Evolutionary conservation across 2,888 invertebrate species (phyloP).

Genomic region (Blastobasis adustella): DNA sequence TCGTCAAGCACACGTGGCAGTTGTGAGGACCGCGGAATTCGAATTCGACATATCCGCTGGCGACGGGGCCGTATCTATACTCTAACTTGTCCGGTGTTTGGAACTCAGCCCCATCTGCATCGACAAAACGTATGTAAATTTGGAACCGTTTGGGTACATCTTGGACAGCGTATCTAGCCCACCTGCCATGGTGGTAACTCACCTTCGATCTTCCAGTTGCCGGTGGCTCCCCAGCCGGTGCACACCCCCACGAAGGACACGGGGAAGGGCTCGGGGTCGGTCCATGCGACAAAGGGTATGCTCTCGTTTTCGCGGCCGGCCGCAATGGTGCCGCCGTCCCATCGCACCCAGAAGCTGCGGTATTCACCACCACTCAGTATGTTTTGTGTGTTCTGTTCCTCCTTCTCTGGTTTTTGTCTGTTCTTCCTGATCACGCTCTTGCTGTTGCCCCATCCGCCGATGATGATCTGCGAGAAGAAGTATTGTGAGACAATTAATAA

Average conservation of each 20-base stretch:
- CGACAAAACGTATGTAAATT: slow-evolving; percentile 40
- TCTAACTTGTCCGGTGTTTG: slow-evolving; percentile 74
- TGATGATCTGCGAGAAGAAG: slow-evolving; percentile 75
- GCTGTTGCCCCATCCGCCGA: slow-evolving; percentile 91
- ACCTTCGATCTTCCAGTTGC: slow-evolving; percentile 89
- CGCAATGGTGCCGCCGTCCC: slow-evolving; percentile 80
- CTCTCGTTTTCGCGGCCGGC: slow-evolving; percentile 84
- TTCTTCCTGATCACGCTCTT: slow-evolving; percentile 90
- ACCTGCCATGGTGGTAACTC: slow-evolving; percentile 15
- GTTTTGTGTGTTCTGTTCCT: slow-evolving; percentile 80
- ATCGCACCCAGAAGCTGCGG: slow-evolving; percentile 90
- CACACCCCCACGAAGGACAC: slow-evolving; percentile 86
- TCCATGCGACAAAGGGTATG: slow-evolving; percentile 82
- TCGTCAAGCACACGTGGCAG: slow-evolving; percentile 77
- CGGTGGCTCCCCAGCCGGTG: slow-evolving; percentile 90
- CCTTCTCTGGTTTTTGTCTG: slow-evolving; percentile 83
- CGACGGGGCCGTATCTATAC: slow-evolving; percentile 75
- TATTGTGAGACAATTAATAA: too few species aligned
- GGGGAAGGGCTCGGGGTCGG: slow-evolving; percentile 81
- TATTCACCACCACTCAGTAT: slow-evolving; percentile 83
- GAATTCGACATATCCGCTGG: slow-evolving; percentile 69
- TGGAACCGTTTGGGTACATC: slow-evolving; percentile 65
- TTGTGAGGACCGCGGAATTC: slow-evolving; percentile 78
- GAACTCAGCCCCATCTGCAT: slow-evolving; percentile 70
- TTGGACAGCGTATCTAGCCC: slow-evolving; percentile 22